Evolutionary conservation across 2,797 vertebrate genomes (phyloP).

Genomic region (Pseudochirops corinnae): DNA sequence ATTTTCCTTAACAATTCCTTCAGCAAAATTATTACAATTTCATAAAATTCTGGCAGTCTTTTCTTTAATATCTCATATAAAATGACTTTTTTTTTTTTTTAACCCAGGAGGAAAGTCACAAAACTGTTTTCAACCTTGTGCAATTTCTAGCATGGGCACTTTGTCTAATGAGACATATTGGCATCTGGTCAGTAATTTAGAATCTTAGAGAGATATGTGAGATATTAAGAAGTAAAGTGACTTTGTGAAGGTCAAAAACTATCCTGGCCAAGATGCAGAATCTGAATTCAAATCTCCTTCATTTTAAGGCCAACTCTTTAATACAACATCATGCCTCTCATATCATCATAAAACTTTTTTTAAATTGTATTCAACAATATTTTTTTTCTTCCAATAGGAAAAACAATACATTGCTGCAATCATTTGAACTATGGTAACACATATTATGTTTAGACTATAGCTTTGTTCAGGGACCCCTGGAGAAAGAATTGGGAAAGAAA

Average conservation of each 20-base stretch:
- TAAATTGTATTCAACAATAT: neutral
- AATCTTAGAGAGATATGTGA: neutral
- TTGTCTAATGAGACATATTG: neutral
- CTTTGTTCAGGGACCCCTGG: neutral
- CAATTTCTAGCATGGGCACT: neutral
- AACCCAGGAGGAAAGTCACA: neutral
- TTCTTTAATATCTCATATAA: neutral
- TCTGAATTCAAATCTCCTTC: neutral
- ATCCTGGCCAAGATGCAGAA: neutral
- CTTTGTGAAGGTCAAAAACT: neutral
- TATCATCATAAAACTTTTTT: neutral
- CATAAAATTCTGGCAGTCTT: neutral
- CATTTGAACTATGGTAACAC: constrained; percentile 15
- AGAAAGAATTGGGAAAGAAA: constrained; percentile 11
- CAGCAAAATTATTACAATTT: neutral
- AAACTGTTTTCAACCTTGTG: neutral
- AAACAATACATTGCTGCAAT: neutral
- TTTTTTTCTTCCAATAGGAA: neutral
- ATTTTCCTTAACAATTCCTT: neutral
- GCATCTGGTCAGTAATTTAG: neutral
- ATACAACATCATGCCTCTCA: neutral
- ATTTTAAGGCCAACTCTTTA: neutral
- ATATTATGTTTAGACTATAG: constrained; percentile 28
- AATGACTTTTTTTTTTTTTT: neutral
- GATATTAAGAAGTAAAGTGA: neutral